Evolutionary conservation across 2,113 vertebrate species (phyloP).

Genomic region (Campylomormyrus tamandua): DNA sequence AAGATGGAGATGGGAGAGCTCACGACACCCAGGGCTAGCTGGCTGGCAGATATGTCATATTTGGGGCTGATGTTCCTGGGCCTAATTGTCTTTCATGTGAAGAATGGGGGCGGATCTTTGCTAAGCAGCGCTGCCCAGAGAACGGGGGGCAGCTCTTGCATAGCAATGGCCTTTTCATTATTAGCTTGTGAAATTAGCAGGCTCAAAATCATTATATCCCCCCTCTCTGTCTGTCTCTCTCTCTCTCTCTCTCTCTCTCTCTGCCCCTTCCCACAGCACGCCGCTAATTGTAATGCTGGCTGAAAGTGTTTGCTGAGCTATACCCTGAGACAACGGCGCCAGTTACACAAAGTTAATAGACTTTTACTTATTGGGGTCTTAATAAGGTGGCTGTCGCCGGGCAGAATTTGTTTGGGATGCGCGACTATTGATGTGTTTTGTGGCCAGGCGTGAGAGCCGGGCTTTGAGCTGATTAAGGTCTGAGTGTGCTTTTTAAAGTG

Average conservation of each 20-base stretch:
- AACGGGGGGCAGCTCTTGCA: conserved; percentile 67
- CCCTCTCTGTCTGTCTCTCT: neutral
- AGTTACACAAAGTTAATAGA: conserved; percentile 74
- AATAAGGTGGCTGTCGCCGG: conserved; percentile 80
- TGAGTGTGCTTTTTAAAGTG: conserved; percentile 73
- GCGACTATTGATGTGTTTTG: conserved; percentile 77
- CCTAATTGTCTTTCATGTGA: conserved; percentile 92
- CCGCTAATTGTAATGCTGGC: conserved; percentile 68
- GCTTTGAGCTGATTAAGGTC: conserved; percentile 78
- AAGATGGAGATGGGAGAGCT: conserved; percentile 59
- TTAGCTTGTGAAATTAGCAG: conserved; percentile 86
- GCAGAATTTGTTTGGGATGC: conserved; percentile 76
- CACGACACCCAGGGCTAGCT: conserved; percentile 66
- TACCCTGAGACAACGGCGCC: conserved; percentile 63
- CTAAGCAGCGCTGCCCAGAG: conserved; percentile 63
- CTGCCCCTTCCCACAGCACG: neutral
- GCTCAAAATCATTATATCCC: conserved; percentile 59
- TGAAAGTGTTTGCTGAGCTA: conserved; percentile 69
- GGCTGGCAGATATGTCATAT: conserved; percentile 78
- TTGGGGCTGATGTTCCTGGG: conserved; percentile 77
- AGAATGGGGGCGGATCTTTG: conserved; percentile 75
- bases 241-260: neutral
- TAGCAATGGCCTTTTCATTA: conserved; percentile 83
- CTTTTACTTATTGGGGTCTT: conserved; percentile 62
- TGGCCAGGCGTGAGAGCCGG: conserved; percentile 66